Evolutionary conservation across 2,888 invertebrate genomes (phyloP).

Genomic region (Sylvicola fuscatus): DNA sequence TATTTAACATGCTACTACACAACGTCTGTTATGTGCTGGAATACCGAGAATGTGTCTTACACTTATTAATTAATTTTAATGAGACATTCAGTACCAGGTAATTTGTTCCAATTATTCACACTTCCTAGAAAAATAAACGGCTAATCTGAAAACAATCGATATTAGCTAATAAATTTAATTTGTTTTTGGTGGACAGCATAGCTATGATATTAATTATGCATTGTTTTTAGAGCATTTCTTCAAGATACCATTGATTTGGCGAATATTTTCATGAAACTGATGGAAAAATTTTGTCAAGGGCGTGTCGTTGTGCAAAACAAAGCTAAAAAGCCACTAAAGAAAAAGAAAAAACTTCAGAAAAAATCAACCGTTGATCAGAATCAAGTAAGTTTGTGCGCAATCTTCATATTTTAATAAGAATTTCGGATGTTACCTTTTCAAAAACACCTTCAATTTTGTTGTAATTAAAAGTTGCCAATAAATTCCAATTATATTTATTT

Average conservation of each 20-base stretch:
- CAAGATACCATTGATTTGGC: constrained; percentile 76
- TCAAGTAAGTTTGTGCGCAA: background rate
- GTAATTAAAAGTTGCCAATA: no score
- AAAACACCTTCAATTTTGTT: no score
- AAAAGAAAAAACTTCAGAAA: constrained; percentile 8
- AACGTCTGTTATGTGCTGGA: constrained; percentile 87
- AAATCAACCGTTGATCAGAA: background rate
- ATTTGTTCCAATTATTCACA: constrained; percentile 7
- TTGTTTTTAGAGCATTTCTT: constrained; percentile 44
- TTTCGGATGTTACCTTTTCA: no score
- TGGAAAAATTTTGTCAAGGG: constrained; percentile 48
- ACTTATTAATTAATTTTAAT: constrained; percentile 62
- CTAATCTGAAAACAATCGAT: constrained; percentile 3
- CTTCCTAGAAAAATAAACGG: background rate
- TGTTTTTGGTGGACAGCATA: no score
- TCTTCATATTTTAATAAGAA: no score
- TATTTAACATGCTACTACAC: constrained; percentile 61
- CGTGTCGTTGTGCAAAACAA: constrained; percentile 51
- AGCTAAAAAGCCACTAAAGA: constrained; percentile 15
- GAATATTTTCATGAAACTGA: constrained; percentile 78
- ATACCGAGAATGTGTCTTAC: constrained; percentile 75
- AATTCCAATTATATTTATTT: no score
- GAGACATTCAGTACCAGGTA: constrained; percentile 71
- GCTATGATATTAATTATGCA: background rate
- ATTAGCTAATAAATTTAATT: no score